Base-by-base conservation (phyloP, 1,140 invertebrate species). In the Drosophila pseudoananassae region DNA sequence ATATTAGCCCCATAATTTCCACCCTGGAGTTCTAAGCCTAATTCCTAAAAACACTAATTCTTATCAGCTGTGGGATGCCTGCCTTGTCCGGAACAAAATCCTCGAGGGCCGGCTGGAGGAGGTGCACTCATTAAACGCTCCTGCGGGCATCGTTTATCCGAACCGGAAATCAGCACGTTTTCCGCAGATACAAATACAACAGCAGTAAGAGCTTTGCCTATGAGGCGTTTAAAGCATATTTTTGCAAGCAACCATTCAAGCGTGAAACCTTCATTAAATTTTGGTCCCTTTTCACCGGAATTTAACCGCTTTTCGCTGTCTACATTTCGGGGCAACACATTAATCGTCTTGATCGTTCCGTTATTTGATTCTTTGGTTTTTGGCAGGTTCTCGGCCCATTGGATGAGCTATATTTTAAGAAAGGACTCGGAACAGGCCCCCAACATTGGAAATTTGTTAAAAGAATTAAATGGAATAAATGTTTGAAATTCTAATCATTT, bases 331-430 rank as follows among this genome's bases (percentile, higher is more conserved):
- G 52, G 38, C 49, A 0, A 8, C 40, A 53, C 69, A 74, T 74
- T 74, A 74, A 74, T 43, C 53, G 45, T 80, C 45, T 63, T 68
- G 56, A 1, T 43, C 31, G 40, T 27, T 51, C 52, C 55, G 23
- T 60, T 36, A 36, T 58, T 57, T 49, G 50, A 47, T 51, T 64
- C 61, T 52, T 15, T 23, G 43, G 2, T 50, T 43, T 40, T 70
- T 85, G 82, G 82, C 81, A 85, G 78, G 77, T 85, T 82, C 83
- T 78, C 75, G 61, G 77, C 77, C 87, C 87, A 85, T 85, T 87
- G 73, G 82, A 60, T 68, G 61, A 76, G 17, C 40, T 15, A 14
- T 50, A 36, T n/a, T n/a, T n/a, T n/a, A n/a, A n/a, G n/a, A 51
- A 63, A 64, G 20, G 55, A 36, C 20, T 15, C 50, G 29, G 47